Evolutionary conservation across 2,113 vertebrate species (phyloP).

Genomic region (Aptenodytes forsteri): DNA sequence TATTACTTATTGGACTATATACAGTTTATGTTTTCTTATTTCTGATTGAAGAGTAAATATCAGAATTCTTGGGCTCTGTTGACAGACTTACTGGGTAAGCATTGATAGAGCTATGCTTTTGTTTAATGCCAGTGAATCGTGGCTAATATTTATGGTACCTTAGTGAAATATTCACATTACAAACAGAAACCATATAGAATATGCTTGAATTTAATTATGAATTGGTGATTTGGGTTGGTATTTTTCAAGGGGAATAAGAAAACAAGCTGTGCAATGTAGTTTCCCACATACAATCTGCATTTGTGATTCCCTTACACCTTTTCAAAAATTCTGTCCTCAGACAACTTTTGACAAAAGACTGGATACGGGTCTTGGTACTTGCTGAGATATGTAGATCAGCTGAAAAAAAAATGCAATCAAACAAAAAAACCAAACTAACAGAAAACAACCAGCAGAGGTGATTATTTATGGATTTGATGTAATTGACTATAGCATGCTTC

Average conservation of each 20-base stretch:
- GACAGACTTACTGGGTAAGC: background rate
- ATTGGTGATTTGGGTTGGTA: background rate
- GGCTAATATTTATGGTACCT: background rate
- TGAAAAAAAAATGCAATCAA: background rate
- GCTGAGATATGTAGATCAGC: background rate
- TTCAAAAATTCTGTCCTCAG: background rate
- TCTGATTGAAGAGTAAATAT: background rate
- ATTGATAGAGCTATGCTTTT: background rate
- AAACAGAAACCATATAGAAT: background rate
- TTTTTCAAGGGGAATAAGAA: background rate
- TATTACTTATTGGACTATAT: background rate
- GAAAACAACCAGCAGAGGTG: background rate
- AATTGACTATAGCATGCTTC: background rate
- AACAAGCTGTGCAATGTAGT: background rate
- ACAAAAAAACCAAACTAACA: background rate
- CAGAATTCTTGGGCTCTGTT: background rate
- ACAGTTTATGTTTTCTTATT: background rate
- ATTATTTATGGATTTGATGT: background rate
- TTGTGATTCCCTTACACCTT: background rate
- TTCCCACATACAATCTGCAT: background rate
- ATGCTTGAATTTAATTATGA: background rate
- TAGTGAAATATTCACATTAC: background rate
- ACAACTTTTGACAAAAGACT: background rate
- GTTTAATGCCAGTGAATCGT: background rate
- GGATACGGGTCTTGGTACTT: background rate